phyloP scores from a whole-genome alignment of 2,888 invertebrate species.

The Tetragonula carbonaria region DNA sequence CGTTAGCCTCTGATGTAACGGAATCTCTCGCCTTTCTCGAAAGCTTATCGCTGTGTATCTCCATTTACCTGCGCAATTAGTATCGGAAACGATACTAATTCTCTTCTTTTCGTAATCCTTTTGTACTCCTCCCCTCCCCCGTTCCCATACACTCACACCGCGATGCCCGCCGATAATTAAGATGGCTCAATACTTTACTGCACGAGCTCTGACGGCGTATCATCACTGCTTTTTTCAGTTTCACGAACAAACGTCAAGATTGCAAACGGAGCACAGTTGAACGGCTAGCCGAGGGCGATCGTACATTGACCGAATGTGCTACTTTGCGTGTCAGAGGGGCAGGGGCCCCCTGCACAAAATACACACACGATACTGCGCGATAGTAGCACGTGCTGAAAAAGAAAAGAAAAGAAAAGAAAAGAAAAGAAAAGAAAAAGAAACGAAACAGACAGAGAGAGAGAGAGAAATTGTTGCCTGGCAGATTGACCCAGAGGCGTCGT shows the following conservation, averaged over 20 bases:
- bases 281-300: slow-evolving; percentile 62
- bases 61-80: too few species aligned
- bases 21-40: not conserved
- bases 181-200: not conserved
- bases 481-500: slow-evolving; percentile 20
- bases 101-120: not conserved
- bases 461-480: not conserved
- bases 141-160: not conserved
- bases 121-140: too few species aligned
- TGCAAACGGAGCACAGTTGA: slow-evolving; percentile 69
- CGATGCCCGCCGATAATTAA: not conserved
- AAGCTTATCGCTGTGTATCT: not conserved
- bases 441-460: not conserved
- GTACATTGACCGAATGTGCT: slow-evolving; percentile 53
- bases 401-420: not conserved
- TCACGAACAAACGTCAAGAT: slow-evolving; percentile 58
- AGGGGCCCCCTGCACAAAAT: slow-evolving; percentile 9
- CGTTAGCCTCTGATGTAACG: too few species aligned
- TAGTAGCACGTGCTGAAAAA: slow-evolving; percentile 19
- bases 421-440: too few species aligned
- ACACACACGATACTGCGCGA: slow-evolving; percentile 46
- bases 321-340: slow-evolving; percentile 38
- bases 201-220: slow-evolving; percentile 55
- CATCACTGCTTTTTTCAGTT: slow-evolving; percentile 69
- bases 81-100: too few species aligned